A percentile compares a stretch with the other conserved stretches of the same genome.
phyloP scores from a whole-genome alignment of 2,113 vertebrate species.

The Apeltes quadracus region DNA sequence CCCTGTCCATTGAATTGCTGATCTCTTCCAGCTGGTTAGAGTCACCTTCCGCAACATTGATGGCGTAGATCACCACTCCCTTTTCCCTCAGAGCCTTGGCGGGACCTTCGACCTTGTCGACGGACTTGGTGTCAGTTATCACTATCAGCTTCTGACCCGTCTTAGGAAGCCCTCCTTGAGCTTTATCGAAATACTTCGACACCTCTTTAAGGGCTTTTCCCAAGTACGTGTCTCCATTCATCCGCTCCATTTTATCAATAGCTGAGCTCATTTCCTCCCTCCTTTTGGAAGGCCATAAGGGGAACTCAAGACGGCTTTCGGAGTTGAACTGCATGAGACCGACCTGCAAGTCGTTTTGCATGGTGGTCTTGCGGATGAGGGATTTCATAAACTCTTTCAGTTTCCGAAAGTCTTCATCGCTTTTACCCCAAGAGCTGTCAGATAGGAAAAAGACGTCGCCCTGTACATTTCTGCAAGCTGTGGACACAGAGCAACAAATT shows the following conservation, averaged over 20 bases:
- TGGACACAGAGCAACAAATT: slow-evolving; percentile 10
- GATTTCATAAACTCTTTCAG: slow-evolving; percentile 83
- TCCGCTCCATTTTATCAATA: slow-evolving; percentile 74
- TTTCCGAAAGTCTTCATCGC: slow-evolving; percentile 70
- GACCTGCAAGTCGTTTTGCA: slow-evolving; percentile 74
- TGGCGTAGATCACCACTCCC: slow-evolving; percentile 81
- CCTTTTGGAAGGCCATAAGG: slow-evolving; percentile 64
- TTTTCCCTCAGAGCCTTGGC: slow-evolving; percentile 79
- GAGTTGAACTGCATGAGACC: slow-evolving; percentile 86
- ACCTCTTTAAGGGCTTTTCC: slow-evolving; percentile 77
- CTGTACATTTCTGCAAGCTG: slow-evolving; percentile 82
- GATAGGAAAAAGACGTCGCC: slow-evolving; percentile 86
- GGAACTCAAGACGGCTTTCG: slow-evolving; percentile 65
- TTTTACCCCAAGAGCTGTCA: slow-evolving; percentile 85
- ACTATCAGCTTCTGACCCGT: slow-evolving; percentile 82
- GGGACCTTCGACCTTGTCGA: slow-evolving; percentile 76
- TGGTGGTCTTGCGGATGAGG: slow-evolving; percentile 74
- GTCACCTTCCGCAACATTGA: slow-evolving; percentile 79
- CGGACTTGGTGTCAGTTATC: slow-evolving; percentile 83
- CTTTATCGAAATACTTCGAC: slow-evolving; percentile 76
- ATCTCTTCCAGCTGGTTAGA: slow-evolving; percentile 83
- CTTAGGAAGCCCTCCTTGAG: slow-evolving; percentile 75
- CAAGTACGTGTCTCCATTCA: slow-evolving; percentile 71
- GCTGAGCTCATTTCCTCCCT: slow-evolving; percentile 59
- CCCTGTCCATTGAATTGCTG: slow-evolving; percentile 70